These are phyloP conservation scores for Pelodiscus sinensis DNA, from an alignment of 2,113 vertebrate species.

Conservation along the genomic window DNA sequence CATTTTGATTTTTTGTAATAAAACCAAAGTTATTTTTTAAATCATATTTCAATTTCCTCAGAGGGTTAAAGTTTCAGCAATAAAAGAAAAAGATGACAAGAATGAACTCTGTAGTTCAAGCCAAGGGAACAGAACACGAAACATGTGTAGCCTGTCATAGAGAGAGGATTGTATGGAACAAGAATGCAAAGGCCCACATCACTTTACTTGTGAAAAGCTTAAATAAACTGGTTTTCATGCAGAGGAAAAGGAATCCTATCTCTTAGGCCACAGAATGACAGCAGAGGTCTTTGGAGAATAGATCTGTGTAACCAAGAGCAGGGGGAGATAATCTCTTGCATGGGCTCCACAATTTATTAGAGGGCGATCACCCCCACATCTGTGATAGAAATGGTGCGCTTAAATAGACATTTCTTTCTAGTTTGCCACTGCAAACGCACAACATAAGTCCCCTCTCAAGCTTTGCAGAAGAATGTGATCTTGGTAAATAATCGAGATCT, in stretches of 20 bases:
- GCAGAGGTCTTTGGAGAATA: neutral
- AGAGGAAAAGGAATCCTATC: neutral
- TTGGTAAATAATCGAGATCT: neutral
- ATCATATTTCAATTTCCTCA: neutral
- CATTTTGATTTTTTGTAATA: neutral
- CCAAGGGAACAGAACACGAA: neutral
- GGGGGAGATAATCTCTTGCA: neutral
- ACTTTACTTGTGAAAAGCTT: neutral
- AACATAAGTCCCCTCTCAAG: neutral
- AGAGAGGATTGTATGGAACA: neutral
- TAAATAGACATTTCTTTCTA: neutral
- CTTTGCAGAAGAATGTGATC: neutral
- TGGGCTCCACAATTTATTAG: too few species aligned
- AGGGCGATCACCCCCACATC: neutral
- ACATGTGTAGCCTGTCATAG: neutral
- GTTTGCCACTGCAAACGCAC: neutral
- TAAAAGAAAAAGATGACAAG: neutral
- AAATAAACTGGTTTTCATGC: constrained; percentile 24
- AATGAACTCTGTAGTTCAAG: constrained; percentile 12
- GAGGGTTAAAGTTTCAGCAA: neutral
- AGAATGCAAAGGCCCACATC: neutral
- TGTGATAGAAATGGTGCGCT: neutral
- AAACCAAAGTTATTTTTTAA: constrained; percentile 1
- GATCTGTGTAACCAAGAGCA: neutral
- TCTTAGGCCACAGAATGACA: neutral